Evolutionary conservation across 23 tunicate species (phyloP).

Genomic region (Styela plicata): DNA sequence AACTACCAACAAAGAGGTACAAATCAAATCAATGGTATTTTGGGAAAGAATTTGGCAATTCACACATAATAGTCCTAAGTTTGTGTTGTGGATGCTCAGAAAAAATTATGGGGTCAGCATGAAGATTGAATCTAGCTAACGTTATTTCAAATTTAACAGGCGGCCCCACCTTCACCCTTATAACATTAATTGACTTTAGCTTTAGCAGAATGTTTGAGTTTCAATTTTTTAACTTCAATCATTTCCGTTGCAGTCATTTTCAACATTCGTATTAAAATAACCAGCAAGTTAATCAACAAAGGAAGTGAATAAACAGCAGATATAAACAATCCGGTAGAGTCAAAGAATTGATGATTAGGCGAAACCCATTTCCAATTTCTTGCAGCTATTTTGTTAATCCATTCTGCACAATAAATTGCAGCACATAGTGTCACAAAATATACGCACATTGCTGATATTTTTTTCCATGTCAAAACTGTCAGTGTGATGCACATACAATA

Average conservation of each 20-base stretch:
- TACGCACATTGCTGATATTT: slow-evolving; percentile 37
- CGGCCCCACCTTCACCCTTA: no score
- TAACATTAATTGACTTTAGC: neutral
- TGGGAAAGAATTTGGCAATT: no score
- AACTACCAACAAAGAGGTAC: no score
- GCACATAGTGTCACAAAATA: slow-evolving; percentile 50
- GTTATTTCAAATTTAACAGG: no score
- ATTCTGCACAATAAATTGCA: slow-evolving; percentile 62
- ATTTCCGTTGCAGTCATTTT: slow-evolving; percentile 12
- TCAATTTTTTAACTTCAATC: slow-evolving; percentile 4
- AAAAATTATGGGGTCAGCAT: no score
- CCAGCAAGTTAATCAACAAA: slow-evolving; percentile 45
- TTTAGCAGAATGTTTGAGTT: neutral
- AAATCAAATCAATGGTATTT: no score
- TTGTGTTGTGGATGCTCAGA: no score
- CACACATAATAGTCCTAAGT: no score
- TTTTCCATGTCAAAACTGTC: slow-evolving; percentile 37
- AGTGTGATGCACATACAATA: slow-evolving; percentile 8
- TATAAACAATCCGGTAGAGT: slow-evolving; percentile 68
- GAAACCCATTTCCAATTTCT: slow-evolving; percentile 55
- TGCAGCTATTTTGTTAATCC: slow-evolving; percentile 47
- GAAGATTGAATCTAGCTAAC: no score
- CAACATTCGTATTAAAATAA: slow-evolving; percentile 34
- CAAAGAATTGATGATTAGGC: slow-evolving; percentile 66
- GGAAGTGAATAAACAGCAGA: slow-evolving; percentile 78